Percentiles rank a stretch among this genome's conserved stretches.
These are phyloP conservation scores for Leiothrix lutea DNA, from an alignment of 2,113 vertebrate species.

Conservation along the genomic window DNA sequence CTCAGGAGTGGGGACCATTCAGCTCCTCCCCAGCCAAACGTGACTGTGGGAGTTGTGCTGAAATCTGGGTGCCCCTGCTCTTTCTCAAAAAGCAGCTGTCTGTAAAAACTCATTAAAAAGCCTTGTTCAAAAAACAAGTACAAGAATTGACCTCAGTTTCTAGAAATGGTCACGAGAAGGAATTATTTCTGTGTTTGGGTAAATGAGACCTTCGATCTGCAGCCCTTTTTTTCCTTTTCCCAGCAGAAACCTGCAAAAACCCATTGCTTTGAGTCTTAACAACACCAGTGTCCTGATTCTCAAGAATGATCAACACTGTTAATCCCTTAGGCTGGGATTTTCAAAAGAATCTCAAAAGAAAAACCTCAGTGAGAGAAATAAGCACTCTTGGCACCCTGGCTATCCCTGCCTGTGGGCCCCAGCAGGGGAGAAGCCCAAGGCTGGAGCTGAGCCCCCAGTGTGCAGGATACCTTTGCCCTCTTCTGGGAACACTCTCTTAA, in stretches of 20 bases:
- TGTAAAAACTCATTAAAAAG: conserved; percentile 6
- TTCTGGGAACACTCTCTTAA: conserved; percentile 45
- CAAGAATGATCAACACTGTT: not conserved
- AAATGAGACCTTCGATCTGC: not conserved
- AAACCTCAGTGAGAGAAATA: not conserved
- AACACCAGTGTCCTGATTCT: not conserved
- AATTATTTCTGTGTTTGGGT: not conserved
- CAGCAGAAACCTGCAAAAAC: not conserved
- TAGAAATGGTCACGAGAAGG: not conserved
- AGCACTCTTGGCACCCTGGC: not conserved
- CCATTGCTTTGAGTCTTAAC: not conserved
- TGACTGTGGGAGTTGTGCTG: not conserved
- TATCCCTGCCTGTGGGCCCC: not conserved
- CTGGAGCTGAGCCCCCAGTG: not conserved
- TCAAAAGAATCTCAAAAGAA: not conserved
- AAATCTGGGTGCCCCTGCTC: not conserved
- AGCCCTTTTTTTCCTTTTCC: not conserved
- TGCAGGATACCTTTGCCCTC: not conserved
- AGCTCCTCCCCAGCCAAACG: not conserved
- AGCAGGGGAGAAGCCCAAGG: not conserved
- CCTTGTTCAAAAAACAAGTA: conserved; percentile 9
- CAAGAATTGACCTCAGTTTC: not conserved
- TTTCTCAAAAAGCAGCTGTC: not conserved
- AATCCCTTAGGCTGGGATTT: conserved; percentile 20
- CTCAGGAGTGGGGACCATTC: not conserved